Base-by-base conservation (phyloP, 2,797 vertebrate species). In the Alcedo atthis region DNA sequence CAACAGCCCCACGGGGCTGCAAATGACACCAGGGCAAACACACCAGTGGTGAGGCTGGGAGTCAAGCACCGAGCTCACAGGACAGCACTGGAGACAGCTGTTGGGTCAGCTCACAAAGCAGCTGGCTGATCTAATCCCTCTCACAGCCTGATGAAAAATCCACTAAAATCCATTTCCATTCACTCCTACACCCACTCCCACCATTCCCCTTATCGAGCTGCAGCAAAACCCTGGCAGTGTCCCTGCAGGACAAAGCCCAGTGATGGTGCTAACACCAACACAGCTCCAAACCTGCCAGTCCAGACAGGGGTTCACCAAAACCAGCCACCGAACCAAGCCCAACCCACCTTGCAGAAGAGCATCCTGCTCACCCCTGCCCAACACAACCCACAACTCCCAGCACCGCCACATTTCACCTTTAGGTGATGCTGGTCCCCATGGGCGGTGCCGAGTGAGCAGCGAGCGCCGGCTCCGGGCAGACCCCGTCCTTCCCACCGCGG, bases 241-340 rank as follows among this genome's bases (percentile, higher is more conserved):
- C 37, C 67, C 54, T 8, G 0, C 3, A 1, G 57, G 53, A 6
- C 4, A 33, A 61, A 1, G 0, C 54, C 1, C 1, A 0, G 8
- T 11, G 57, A 22, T 1, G 0, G 45, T 8, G 51, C 69, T 15
- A 1, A 28, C 37, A 2, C 18, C 6, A 0, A 25, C 57, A 30
- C 67, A 5, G 8, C 33, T 45, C 88, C 85, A 12, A 74, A 55
- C 8, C 18, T 0, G 0, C 86, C 26, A 28, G 9, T 43, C 22
- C 80, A 43, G 12, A 3, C 0, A 1, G 57, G 22, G 24, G 32
- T 42, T 55, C 69, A 15, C 63, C 78, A 33, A 40, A 48, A 24
- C 43, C 81, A 76, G 43, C 32, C 22, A 1, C 57, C 18, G 5
- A 15, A 37, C 37, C 0, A 0, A 21, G 26, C 14, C 57, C 4